Percentiles rank a stretch among this genome's conserved stretches.
phyloP scores from a whole-genome alignment of 1,140 invertebrate genomes.

The Reticulitermes speratus region DNA sequence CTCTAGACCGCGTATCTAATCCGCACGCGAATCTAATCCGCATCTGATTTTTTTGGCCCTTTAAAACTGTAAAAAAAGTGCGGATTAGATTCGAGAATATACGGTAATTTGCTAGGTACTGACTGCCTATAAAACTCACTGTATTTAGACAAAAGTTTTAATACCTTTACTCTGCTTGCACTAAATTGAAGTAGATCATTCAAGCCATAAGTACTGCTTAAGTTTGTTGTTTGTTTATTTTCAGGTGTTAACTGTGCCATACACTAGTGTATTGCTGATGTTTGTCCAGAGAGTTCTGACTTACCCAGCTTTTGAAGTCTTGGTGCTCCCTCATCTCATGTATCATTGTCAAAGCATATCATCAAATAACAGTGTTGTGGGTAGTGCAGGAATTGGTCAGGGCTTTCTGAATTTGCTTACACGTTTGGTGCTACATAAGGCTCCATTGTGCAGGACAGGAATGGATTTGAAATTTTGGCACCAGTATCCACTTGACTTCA shows the following conservation, averaged over 20 bases:
- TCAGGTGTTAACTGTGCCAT: conserved; percentile 17
- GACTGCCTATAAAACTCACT: no score
- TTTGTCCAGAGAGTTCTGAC: conserved; percentile 64
- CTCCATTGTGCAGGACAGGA: conserved; percentile 59
- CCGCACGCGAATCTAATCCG: no score
- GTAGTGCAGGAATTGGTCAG: background rate
- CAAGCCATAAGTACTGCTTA: background rate
- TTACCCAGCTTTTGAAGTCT: conserved; percentile 69
- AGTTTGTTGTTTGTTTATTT: background rate
- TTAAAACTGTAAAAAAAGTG: no score
- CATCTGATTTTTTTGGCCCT: no score
- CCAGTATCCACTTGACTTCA: conserved; percentile 62
- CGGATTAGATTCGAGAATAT: no score
- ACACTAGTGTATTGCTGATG: conserved; percentile 43
- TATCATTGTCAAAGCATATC: conserved; percentile 54
- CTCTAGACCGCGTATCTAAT: no score
- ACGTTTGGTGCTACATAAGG: conserved; percentile 66
- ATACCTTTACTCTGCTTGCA: no score
- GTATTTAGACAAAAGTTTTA: no score
- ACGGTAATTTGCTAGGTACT: no score
- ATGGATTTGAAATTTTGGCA: conserved; percentile 61
- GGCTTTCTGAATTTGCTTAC: conserved; percentile 60
- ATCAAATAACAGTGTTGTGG: background rate
- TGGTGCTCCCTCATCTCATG: conserved; percentile 69
- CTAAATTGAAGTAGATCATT: background rate